These are phyloP conservation scores for Patiria miniata DNA, from an alignment of 35 echinoderm and acorn worm genomes.

Conservation along the genomic window DNA sequence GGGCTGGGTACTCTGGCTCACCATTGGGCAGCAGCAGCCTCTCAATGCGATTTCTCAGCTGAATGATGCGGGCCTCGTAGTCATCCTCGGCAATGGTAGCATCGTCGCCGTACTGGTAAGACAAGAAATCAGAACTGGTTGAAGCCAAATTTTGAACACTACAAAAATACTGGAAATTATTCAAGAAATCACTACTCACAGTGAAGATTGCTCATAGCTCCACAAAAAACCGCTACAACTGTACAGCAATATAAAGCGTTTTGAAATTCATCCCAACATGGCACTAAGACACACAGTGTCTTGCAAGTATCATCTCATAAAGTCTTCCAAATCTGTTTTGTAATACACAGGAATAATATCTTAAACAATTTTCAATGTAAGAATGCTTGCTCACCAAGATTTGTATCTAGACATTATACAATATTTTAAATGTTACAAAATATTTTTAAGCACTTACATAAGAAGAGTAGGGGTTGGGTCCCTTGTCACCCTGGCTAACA, in stretches of 20 bases:
- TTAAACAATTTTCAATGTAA: no score
- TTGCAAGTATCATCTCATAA: background rate
- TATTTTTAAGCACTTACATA: constrained; percentile 30
- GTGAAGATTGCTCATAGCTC: background rate
- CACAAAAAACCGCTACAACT: background rate
- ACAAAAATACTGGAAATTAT: background rate
- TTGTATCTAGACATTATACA: no score
- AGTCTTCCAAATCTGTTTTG: no score
- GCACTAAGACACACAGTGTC: background rate
- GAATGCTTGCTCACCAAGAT: no score
- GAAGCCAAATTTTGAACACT: no score
- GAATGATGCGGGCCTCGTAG: constrained; percentile 35
- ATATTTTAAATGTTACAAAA: no score
- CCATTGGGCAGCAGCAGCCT: constrained; percentile 66
- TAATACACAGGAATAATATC: no score
- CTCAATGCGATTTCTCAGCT: constrained; percentile 45
- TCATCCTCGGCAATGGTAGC: constrained; percentile 48
- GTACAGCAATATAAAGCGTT: background rate
- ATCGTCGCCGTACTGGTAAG: constrained; percentile 82
- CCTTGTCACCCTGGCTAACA: constrained; percentile 9
- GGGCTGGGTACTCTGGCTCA: constrained; percentile 62
- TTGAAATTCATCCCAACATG: background rate
- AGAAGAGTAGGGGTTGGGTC: constrained; percentile 34
- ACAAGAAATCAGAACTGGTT: background rate
- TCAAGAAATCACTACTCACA: background rate